A percentile compares a stretch with the other conserved stretches of the same genome.
These are phyloP conservation scores for Lagodon rhomboides DNA, from an alignment of 2,797 vertebrate genomes.

Conservation along the genomic window DNA sequence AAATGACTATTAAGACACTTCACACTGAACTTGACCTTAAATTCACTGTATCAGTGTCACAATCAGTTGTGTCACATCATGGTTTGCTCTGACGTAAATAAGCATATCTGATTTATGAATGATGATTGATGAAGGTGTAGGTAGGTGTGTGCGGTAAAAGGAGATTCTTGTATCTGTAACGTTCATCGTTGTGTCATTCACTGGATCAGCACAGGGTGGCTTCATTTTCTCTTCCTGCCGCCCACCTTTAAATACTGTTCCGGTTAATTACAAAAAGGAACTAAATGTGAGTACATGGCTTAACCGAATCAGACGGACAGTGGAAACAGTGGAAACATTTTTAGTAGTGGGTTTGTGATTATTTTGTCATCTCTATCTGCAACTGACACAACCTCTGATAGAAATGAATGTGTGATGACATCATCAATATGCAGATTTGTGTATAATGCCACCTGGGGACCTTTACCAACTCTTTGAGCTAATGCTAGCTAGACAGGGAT, in stretches of 20 bases:
- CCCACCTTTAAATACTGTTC: background rate
- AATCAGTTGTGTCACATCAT: background rate
- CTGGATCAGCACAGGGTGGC: background rate
- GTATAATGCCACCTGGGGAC: too few species aligned
- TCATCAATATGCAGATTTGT: too few species aligned
- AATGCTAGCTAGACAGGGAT: too few species aligned
- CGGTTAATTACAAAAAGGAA: too few species aligned
- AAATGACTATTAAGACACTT: background rate
- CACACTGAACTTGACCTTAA: constrained; percentile 7
- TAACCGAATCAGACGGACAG: background rate
- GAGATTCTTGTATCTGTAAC: background rate
- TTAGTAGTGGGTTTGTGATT: too few species aligned
- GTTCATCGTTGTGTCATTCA: constrained; percentile 2
- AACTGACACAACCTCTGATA: too few species aligned
- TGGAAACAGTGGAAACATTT: too few species aligned
- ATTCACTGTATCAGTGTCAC: background rate
- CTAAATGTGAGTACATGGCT: background rate
- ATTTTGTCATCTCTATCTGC: too few species aligned
- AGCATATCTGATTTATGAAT: constrained; percentile 3
- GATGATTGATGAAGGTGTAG: background rate
- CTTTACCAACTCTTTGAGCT: too few species aligned
- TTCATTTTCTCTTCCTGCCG: background rate
- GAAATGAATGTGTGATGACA: too few species aligned
- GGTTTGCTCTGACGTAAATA: background rate
- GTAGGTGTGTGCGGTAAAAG: background rate